Conservation (phyloP, 2,113 vertebrate species). For the Zingel zingel region DNA sequence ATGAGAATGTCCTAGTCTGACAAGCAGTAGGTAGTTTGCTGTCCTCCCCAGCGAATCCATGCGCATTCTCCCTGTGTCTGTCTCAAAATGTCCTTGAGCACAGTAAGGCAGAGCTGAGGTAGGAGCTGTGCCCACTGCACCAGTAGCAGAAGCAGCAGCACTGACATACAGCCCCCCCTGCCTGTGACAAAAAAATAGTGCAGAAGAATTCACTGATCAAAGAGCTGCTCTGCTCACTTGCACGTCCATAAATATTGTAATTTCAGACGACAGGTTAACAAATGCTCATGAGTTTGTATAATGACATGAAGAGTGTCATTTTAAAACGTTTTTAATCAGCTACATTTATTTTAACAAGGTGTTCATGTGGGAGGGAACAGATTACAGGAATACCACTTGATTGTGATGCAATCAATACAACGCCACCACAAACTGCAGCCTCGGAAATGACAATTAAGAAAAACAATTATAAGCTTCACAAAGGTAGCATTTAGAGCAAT, state of each 20-base stretch:
- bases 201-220: slow-evolving; percentile 29
- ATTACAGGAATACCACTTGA: neutral
- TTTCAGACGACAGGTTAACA: neutral
- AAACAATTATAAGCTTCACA: neutral
- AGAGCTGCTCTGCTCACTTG: slow-evolving; percentile 23
- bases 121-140: slow-evolving; percentile 64
- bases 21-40: slow-evolving; percentile 14
- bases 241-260: neutral
- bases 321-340: neutral
- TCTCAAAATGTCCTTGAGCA: slow-evolving; percentile 79
- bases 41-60: slow-evolving; percentile 31
- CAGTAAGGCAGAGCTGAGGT: slow-evolving; percentile 56
- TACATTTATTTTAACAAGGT: neutral
- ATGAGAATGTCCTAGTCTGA: slow-evolving; percentile 28
- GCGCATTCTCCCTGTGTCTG: slow-evolving; percentile 35
- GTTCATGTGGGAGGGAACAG: neutral
- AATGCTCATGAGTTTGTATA: neutral
- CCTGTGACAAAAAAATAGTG: slow-evolving; percentile 61
- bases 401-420: neutral
- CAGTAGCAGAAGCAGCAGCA: slow-evolving; percentile 29
- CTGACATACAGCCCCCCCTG: slow-evolving; percentile 70
- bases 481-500: neutral
- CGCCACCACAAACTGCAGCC: neutral
- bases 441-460: neutral
- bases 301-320: slow-evolving; percentile 7